Evolutionary conservation across 1,140 invertebrate genomes (phyloP).

Genomic region (Halyomorpha halys): DNA sequence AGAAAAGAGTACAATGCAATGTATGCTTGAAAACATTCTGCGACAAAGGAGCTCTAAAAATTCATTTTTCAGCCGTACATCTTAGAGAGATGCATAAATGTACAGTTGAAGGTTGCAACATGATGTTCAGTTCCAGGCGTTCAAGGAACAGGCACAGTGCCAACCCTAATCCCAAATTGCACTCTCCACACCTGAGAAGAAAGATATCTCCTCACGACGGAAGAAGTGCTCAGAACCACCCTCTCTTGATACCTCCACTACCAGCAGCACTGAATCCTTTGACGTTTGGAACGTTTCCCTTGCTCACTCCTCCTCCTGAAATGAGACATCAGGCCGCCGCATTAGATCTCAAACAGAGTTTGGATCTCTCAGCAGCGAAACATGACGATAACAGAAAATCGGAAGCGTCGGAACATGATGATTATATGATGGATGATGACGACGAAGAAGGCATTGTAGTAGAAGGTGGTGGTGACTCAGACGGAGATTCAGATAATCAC

Average conservation of each 20-base stretch:
- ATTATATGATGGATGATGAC: slow-evolving; percentile 41
- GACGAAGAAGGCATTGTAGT: slow-evolving; percentile 51
- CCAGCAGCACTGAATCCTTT: slow-evolving; percentile 52
- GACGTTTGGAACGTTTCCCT: slow-evolving; percentile 62
- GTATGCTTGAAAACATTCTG: slow-evolving; percentile 98
- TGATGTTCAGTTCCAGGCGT: slow-evolving; percentile 96
- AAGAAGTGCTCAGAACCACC: slow-evolving; percentile 73
- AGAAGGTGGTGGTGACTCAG: slow-evolving; percentile 50
- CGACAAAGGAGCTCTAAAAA: slow-evolving; percentile 98
- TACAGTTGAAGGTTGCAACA: slow-evolving; percentile 95
- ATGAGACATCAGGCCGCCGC: slow-evolving; percentile 49
- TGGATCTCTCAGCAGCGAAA: slow-evolving; percentile 44
- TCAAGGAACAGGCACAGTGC: slow-evolving; percentile 94
- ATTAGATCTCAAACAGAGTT: slow-evolving; percentile 55
- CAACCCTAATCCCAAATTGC: slow-evolving; percentile 96
- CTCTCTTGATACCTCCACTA: slow-evolving; percentile 61
- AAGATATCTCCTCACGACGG: slow-evolving; percentile 91
- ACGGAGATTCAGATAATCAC: slow-evolving; percentile 44
- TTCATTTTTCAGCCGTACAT: slow-evolving; percentile 98
- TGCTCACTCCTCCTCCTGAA: slow-evolving; percentile 60
- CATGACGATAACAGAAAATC: slow-evolving; percentile 37
- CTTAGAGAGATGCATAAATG: slow-evolving; percentile 98
- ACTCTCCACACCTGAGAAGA: slow-evolving; percentile 82
- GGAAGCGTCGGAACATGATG: slow-evolving; percentile 31
- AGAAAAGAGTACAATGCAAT: slow-evolving; percentile 95